Conservation (phyloP, 2,797 vertebrate species). For the Gymnothorax reevesii region DNA sequence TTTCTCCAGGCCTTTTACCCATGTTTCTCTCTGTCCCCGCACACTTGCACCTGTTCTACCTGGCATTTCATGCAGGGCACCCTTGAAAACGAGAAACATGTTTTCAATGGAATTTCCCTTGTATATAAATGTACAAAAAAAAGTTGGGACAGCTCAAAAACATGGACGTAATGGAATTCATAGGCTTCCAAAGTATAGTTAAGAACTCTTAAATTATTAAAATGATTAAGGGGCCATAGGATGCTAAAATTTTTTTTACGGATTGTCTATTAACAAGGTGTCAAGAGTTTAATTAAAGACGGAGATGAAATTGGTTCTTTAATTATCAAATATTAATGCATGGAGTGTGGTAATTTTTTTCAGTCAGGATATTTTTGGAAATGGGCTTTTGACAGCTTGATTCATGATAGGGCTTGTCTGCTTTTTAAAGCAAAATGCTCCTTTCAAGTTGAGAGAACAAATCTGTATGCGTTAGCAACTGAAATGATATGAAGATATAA, state of each 20-base stretch:
- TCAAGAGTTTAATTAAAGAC: constrained; percentile 74
- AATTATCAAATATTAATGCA: constrained; percentile 70
- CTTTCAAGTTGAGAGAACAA: constrained; percentile 35
- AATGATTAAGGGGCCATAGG: constrained; percentile 66
- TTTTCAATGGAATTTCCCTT: too few species aligned
- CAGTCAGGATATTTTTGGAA: constrained; percentile 56
- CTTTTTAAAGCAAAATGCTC: constrained; percentile 42
- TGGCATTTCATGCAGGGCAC: too few species aligned
- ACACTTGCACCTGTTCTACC: too few species aligned
- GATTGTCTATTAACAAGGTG: constrained; percentile 66
- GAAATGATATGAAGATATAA: background rate
- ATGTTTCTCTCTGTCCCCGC: too few species aligned
- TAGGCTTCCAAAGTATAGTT: constrained; percentile 44
- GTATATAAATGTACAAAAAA: too few species aligned
- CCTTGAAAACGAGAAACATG: too few species aligned
- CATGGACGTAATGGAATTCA: constrained; percentile 44
- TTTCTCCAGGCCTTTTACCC: too few species aligned
- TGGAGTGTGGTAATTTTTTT: constrained; percentile 55
- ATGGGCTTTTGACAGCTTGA: constrained; percentile 44
- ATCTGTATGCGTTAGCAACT: constrained; percentile 26
- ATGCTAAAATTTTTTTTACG: constrained; percentile 63
- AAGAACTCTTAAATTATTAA: constrained; percentile 60
- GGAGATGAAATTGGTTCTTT: constrained; percentile 67
- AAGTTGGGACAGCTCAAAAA: background rate
- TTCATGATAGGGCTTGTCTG: constrained; percentile 41